Evolutionary conservation across 2,888 invertebrate species (phyloP), one percentile per base, ranked within the genome.

Genomic region (Sphaerophoria taeniata): DNA sequence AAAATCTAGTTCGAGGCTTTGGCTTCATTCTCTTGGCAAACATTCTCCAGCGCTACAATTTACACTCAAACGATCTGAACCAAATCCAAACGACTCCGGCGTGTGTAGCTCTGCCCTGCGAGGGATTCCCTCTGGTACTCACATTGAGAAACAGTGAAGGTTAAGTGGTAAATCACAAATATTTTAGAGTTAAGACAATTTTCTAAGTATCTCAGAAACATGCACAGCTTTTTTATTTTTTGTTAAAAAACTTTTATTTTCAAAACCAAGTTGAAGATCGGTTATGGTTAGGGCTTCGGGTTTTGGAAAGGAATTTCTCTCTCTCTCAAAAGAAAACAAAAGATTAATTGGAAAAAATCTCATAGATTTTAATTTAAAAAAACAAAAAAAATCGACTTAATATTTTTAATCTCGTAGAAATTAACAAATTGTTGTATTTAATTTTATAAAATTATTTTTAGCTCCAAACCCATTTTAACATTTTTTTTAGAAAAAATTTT

Each of bases 1-100:
- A 97, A 89, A 95, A 95, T 49, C 92, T 97, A 60, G 96, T 97
- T 0, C 95, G 95, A 14, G 95, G 95, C 1, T 96, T 96, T 92
- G 94, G 95, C 61, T 96, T 96, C 88, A 94, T 96, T 0, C 93
- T 96, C 90, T 92, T 96, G 55, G 95, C 96, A 0, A 95, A 95
- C 47, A 93, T 97, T 0, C 92, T 97, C 76, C 95, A 95, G 88
- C 93, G 94, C 77, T 97, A 95, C 90, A 94, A 96, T 87, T 92
- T 97, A 0, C 93, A 93, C 6, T 93, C 94, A 0, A 93, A 93
- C 0, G 93, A 94, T 87, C 72, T 92, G 0, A 92, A 93, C 3
- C 92, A 93, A 51, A 91, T 96, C 12, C 93, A 93, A 86, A 94
- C 94, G 71, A 93, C 93, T 83, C 94, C 95, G 0, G 96, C 96